Percentiles rank a stretch among this genome's conserved stretches.
These are phyloP conservation scores for Stictocephala bisonia DNA, from an alignment of 2,888 invertebrate species.

Conservation along the genomic window DNA sequence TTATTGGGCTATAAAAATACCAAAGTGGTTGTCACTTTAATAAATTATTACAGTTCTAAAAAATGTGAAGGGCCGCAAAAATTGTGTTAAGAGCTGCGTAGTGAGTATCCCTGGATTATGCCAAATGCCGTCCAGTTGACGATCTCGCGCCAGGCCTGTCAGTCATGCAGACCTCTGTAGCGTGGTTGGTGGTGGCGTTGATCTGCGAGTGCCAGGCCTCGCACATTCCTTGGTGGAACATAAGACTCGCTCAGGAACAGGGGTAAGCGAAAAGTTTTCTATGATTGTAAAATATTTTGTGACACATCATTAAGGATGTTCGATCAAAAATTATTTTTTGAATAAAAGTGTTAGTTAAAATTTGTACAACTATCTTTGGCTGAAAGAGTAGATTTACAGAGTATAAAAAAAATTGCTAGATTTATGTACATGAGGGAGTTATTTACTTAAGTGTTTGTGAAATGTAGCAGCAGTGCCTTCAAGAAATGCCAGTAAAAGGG, in stretches of 20 bases:
- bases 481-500: no score
- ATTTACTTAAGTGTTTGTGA: not conserved
- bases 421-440: not conserved
- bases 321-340: no score
- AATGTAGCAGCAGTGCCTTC: not conserved
- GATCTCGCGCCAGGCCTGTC: no score
- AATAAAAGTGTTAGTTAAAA: not conserved
- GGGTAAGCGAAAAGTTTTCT: slow-evolving; percentile 60
- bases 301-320: not conserved
- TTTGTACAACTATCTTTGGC: no score
- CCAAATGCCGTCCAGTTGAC: no score
- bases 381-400: no score
- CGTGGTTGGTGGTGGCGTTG: not conserved
- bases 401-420: not conserved
- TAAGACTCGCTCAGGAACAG: slow-evolving; percentile 64
- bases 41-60: no score
- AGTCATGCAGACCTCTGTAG: not conserved
- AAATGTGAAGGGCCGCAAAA: no score
- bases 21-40: no score
- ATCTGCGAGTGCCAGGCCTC: slow-evolving; percentile 18
- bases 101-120: no score
- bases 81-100: no score
- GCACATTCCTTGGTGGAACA: slow-evolving; percentile 63
- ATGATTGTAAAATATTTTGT: not conserved
- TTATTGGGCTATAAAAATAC: no score